Percentiles rank a stretch among this genome's conserved stretches.
Evolutionary conservation across 2,888 invertebrate genomes (phyloP).

Genomic region (Lepidochrysops patricia): DNA sequence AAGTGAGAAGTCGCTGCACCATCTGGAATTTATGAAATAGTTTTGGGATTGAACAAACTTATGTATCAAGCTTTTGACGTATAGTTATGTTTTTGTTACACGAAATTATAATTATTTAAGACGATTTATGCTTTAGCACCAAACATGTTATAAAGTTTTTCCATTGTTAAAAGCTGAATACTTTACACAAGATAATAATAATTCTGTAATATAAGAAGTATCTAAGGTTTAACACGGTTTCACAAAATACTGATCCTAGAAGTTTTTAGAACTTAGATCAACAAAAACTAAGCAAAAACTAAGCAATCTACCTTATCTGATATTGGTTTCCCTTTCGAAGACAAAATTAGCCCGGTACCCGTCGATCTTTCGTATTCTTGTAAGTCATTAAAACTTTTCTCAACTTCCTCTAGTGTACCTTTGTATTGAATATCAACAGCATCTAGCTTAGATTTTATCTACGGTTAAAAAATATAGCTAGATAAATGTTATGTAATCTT

Average conservation of each 20-base stretch:
- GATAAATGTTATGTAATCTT: not conserved
- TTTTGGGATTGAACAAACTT: not conserved
- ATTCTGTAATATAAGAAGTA: too few relatives aligned
- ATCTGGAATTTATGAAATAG: slow-evolving; percentile 35
- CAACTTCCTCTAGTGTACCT: slow-evolving; percentile 38
- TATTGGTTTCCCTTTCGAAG: slow-evolving; percentile 65
- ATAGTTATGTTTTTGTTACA: too few relatives aligned
- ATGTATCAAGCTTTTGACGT: too few relatives aligned
- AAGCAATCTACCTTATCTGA: slow-evolving; percentile 51
- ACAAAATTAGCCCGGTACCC: slow-evolving; percentile 58
- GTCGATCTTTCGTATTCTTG: slow-evolving; percentile 49
- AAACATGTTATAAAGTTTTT: too few relatives aligned
- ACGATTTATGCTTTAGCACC: too few relatives aligned
- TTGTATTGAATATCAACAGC: slow-evolving; percentile 39
- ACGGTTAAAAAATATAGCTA: not conserved
- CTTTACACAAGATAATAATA: too few relatives aligned
- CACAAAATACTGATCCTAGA: too few relatives aligned
- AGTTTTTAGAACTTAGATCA: not conserved
- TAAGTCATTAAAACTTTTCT: slow-evolving; percentile 47
- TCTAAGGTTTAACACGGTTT: too few relatives aligned
- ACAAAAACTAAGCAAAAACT: not conserved
- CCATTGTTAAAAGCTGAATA: too few relatives aligned
- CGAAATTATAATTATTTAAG: too few relatives aligned
- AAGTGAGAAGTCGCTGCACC: slow-evolving; percentile 47
- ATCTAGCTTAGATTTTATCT: slow-evolving; percentile 51